Conservation (phyloP, 2,888 invertebrate species). For the Myopa testacea region DNA sequence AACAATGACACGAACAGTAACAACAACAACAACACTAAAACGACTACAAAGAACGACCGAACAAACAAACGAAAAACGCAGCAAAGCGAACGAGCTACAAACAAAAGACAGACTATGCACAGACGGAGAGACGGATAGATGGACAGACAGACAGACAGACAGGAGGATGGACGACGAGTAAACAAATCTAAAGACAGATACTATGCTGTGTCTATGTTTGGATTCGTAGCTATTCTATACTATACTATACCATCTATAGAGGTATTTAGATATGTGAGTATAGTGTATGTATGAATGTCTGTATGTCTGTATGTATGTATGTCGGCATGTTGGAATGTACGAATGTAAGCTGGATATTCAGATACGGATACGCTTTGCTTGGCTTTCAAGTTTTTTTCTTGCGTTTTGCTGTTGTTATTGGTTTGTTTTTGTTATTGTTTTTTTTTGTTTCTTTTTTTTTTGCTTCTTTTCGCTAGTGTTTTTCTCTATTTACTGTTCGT, state of each 20-base stretch:
- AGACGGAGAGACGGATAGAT: background rate
- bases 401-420: background rate
- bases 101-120: constrained; percentile 3
- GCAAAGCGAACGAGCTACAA: constrained; percentile 15
- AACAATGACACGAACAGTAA: background rate
- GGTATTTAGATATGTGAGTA: too few relatives aligned
- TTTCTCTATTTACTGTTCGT: background rate
- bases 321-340: background rate
- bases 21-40: constrained; percentile 22
- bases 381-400: background rate
- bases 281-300: too few relatives aligned
- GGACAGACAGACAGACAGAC: background rate
- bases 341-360: constrained; percentile 3
- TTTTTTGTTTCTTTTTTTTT: too few relatives aligned
- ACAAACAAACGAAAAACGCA: constrained; percentile 34
- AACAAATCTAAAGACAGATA: background rate
- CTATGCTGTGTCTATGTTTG: background rate
- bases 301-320: too few relatives aligned
- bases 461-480: background rate
- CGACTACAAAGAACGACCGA: constrained; percentile 17
- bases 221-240: too few relatives aligned
- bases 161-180: background rate
- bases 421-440: background rate
- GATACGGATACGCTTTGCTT: constrained; percentile 33
- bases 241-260: too few relatives aligned